Percentiles rank a stretch among this genome's conserved stretches.
Evolutionary conservation across 2,888 invertebrate genomes (phyloP).

Genomic region (Atethmia centrago): DNA sequence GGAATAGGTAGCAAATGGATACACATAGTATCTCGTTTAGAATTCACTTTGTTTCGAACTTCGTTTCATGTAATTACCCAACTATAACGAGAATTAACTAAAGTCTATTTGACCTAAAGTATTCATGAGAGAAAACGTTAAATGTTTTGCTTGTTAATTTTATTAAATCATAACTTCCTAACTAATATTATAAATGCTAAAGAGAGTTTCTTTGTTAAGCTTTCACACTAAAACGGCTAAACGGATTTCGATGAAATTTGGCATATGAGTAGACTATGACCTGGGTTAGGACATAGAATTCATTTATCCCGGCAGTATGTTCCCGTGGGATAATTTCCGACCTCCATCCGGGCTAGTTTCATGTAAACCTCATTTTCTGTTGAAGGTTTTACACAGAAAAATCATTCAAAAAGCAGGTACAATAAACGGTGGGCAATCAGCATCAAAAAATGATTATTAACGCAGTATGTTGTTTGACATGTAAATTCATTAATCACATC

Average conservation of each 20-base stretch:
- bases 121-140: neutral
- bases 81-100: neutral
- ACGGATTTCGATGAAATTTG: no score
- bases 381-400: neutral
- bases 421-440: neutral
- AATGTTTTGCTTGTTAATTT: neutral
- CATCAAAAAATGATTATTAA: constrained; percentile 4
- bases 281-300: no score
- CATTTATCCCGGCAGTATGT: no score
- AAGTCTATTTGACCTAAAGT: neutral
- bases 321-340: no score
- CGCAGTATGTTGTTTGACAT: neutral
- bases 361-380: neutral
- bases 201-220: no score
- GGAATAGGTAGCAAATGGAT: constrained; percentile 40
- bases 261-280: no score
- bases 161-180: no score
- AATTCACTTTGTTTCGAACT: constrained; percentile 21
- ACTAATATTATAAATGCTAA: no score
- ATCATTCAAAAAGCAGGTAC: neutral
- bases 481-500: constrained; percentile 20
- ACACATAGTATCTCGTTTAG: neutral
- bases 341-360: no score
- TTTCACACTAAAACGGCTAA: no score
- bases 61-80: neutral